phyloP scores from a whole-genome alignment of 2,113 vertebrate genomes.

The Pollimyrus isidori region DNA sequence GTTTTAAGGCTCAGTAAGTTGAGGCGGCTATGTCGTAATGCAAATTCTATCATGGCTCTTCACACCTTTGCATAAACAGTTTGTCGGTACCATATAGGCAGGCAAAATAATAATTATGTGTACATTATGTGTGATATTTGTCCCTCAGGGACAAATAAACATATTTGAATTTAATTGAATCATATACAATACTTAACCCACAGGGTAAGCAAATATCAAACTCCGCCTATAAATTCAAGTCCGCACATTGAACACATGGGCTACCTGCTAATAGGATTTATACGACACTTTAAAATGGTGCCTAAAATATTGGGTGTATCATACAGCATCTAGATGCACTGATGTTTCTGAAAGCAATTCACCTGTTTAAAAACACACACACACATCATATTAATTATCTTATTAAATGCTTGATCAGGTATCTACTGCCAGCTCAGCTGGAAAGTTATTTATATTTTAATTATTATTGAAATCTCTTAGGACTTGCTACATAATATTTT shows the following conservation, averaged over 20 bases:
- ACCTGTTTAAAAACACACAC: not conserved
- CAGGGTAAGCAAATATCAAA: not conserved
- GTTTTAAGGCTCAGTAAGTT: not conserved
- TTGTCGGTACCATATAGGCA: not conserved
- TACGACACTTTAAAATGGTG: not conserved
- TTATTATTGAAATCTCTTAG: not conserved
- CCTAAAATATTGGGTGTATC: not conserved
- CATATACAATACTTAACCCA: not conserved
- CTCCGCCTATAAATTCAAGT: not conserved
- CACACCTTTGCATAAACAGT: not conserved
- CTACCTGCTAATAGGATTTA: not conserved
- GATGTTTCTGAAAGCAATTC: not conserved
- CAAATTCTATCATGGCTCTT: not conserved
- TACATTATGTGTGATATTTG: not conserved
- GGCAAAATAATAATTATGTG: not conserved
- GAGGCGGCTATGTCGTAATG: not conserved
- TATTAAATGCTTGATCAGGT: not conserved
- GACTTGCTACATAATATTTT: constrained; percentile 2
- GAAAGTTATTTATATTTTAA: constrained; percentile 8
- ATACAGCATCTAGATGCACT: not conserved
- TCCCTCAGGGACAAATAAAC: no score
- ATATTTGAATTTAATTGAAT: no score
- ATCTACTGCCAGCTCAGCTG: not conserved
- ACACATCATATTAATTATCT: not conserved
- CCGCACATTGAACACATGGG: not conserved